Evolutionary conservation across 2,113 vertebrate genomes (phyloP).

Genomic region (Asarcornis scutulata): DNA sequence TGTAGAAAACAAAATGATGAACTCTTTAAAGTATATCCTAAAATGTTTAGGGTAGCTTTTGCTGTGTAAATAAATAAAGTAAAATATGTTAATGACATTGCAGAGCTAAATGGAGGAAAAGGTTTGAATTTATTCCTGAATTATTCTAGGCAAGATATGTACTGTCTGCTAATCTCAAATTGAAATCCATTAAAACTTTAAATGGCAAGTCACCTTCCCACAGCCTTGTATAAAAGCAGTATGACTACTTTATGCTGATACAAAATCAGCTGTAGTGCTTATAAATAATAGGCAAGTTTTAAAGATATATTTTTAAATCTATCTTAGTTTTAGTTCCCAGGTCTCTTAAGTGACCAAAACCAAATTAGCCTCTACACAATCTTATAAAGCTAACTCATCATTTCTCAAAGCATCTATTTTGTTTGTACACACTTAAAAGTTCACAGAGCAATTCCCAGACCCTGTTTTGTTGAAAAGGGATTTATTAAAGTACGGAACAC

Average conservation of each 20-base stretch:
- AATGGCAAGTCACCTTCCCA: neutral
- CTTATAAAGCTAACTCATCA: neutral
- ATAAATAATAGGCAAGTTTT: neutral
- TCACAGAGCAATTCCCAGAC: neutral
- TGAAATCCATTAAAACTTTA: neutral
- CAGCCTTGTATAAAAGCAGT: neutral
- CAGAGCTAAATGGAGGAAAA: neutral
- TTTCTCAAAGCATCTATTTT: neutral
- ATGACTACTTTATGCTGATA: neutral
- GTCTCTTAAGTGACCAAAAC: neutral
- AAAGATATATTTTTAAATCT: neutral
- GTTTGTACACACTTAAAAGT: neutral
- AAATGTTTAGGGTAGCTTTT: neutral
- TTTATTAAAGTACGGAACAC: neutral
- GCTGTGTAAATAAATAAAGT: neutral
- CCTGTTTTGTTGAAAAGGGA: neutral
- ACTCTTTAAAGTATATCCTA: neutral
- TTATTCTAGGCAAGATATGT: neutral
- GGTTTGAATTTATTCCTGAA: neutral
- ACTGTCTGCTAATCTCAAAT: neutral
- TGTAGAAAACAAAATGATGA: neutral
- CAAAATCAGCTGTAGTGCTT: neutral
- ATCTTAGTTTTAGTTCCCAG: neutral
- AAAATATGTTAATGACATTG: neutral
- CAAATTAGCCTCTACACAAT: neutral